Percentiles rank a stretch among this genome's conserved stretches.
Conservation (phyloP, 2,113 vertebrate species). For the Pteropus alecto region DNA sequence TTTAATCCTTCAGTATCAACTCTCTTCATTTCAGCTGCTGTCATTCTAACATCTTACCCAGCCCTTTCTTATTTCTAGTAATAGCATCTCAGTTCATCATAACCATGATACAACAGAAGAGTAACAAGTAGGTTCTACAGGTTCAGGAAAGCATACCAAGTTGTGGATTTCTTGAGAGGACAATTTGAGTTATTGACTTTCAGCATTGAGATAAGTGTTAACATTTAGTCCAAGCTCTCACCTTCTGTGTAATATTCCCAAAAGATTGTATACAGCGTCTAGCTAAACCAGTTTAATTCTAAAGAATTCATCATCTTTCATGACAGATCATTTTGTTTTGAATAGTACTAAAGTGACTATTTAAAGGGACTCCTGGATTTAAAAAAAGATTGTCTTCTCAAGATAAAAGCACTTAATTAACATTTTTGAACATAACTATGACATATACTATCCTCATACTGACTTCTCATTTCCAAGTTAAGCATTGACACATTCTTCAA, state of each 20-base stretch:
- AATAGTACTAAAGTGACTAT: background rate
- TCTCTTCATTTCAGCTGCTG: conserved; percentile 11
- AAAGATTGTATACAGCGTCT: background rate
- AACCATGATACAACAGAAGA: background rate
- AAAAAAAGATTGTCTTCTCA: background rate
- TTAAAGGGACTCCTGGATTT: background rate
- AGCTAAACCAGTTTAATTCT: background rate
- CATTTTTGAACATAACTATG: background rate
- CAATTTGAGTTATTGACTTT: background rate
- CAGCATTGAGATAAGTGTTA: background rate
- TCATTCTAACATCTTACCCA: background rate
- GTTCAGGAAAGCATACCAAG: background rate
- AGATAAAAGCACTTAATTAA: background rate
- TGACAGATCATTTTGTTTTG: background rate
- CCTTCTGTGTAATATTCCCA: background rate
- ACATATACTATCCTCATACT: background rate
- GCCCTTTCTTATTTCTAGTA: background rate
- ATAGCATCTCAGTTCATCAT: background rate
- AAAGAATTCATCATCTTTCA: background rate
- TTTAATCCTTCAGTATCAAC: background rate
- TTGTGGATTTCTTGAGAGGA: background rate
- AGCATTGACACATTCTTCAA: background rate
- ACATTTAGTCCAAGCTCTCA: background rate
- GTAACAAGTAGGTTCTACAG: background rate
- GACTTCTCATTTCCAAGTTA: background rate